Conservation (phyloP, 1,140 invertebrate species). For the Cotesia glomerata region DNA sequence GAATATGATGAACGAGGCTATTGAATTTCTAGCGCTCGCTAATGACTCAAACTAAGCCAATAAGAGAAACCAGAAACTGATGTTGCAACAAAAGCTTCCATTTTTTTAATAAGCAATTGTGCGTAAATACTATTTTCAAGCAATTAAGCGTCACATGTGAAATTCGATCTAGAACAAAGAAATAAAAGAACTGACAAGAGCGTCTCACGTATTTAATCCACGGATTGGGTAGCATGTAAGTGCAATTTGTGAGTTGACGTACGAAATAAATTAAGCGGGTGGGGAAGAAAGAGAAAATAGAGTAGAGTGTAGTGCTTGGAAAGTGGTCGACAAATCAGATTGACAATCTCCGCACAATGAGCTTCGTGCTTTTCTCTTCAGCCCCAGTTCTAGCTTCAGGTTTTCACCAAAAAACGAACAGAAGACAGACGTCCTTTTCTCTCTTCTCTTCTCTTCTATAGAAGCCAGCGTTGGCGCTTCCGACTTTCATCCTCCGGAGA, state of each 20-base stretch:
- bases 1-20: no score
- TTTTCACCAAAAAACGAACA: neutral
- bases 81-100: no score
- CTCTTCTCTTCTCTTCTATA: conserved; percentile 5
- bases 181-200: neutral
- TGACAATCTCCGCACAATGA: conserved; percentile 21
- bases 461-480: conserved; percentile 1
- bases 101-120: no score
- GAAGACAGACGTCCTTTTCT: neutral
- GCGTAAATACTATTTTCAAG: no score
- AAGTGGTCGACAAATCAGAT: conserved; percentile 24
- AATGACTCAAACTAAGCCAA: no score
- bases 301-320: neutral
- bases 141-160: no score
- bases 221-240: neutral
- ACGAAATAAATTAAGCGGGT: conserved; percentile 6
- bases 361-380: neutral
- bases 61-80: no score
- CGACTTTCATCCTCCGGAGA: conserved; percentile 26
- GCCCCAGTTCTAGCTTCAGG: neutral
- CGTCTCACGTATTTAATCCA: neutral
- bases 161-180: no score
- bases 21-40: no score
- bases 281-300: neutral
- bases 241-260: neutral